Percentiles rank a stretch among this genome's conserved stretches.
phyloP scores from a whole-genome alignment of 37 sponge, comb jelly and placozoan species.

The Hexactinellida sp. region DNA sequence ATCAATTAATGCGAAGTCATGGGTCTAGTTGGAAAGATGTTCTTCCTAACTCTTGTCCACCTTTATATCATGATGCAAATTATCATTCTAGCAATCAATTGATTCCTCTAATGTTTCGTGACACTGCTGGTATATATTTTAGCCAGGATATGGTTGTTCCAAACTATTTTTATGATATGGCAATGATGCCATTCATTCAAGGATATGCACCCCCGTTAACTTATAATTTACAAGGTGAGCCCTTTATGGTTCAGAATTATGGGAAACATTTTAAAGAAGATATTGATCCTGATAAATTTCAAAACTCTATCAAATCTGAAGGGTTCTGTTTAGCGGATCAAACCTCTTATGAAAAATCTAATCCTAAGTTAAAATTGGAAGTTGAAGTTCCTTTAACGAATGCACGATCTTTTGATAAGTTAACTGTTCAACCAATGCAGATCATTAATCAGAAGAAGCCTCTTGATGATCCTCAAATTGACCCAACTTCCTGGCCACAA shows the following conservation, averaged over 20 bases:
- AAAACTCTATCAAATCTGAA: neutral
- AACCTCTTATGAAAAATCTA: neutral
- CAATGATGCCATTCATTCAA: conserved; percentile 1
- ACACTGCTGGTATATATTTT: neutral
- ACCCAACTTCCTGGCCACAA: neutral
- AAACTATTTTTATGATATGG: conserved; percentile 8
- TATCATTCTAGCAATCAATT: neutral
- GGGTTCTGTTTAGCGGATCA: neutral
- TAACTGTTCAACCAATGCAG: neutral
- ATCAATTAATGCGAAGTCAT: conserved; percentile 14
- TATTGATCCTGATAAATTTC: neutral
- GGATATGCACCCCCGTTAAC: neutral
- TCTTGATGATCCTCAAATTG: neutral
- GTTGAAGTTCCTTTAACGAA: neutral
- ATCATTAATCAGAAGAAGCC: neutral
- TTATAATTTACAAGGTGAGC: neutral
- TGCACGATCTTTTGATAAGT: neutral
- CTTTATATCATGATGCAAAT: conserved; percentile 3
- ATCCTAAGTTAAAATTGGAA: neutral
- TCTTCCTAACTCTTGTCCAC: neutral
- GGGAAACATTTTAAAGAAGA: conserved; percentile 7
- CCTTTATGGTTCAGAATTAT: neutral
- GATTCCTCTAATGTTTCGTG: neutral
- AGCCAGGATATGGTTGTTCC: neutral
- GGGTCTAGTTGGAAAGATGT: conserved; percentile 7